Conservation (phyloP, 2,888 invertebrate species). For the Hirtodrosophila trivittata region DNA sequence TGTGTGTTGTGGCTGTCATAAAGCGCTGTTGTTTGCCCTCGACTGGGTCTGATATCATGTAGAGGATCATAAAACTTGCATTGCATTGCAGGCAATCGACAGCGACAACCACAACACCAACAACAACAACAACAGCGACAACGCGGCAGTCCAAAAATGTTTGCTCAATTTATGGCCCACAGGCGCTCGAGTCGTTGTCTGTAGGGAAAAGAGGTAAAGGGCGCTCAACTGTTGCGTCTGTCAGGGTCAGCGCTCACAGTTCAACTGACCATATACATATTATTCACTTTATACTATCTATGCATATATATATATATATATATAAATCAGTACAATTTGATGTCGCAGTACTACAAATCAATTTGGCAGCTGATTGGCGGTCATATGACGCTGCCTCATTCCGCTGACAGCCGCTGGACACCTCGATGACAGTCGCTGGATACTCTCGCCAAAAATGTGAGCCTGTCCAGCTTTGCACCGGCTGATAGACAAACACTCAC, state of each 20-base stretch:
- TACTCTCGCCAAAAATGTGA: slow-evolving; percentile 18
- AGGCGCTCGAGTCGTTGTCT: slow-evolving; percentile 44
- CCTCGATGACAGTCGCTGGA: slow-evolving; percentile 49
- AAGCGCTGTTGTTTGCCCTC: slow-evolving; percentile 66
- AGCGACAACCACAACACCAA: slow-evolving; percentile 39
- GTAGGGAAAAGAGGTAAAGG: slow-evolving; percentile 14
- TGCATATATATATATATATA: slow-evolving; percentile 17
- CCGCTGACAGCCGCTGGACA: slow-evolving; percentile 62
- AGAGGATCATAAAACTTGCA: slow-evolving; percentile 77
- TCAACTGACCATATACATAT: slow-evolving; percentile 18
- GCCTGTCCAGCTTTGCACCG: slow-evolving; percentile 18
- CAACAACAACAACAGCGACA: slow-evolving; percentile 19
- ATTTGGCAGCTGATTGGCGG: slow-evolving; percentile 74
- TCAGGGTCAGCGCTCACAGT: slow-evolving; percentile 61
- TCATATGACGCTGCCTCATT: slow-evolving; percentile 65
- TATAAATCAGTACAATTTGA: slow-evolving; percentile 23
- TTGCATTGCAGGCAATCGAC: slow-evolving; percentile 76
- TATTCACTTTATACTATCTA: background rate
- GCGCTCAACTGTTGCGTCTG: slow-evolving; percentile 42
- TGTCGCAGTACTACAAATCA: slow-evolving; percentile 51
- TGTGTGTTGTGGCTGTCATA: slow-evolving; percentile 38
- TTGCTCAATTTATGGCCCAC: slow-evolving; percentile 76
- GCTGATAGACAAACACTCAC: slow-evolving; percentile 11
- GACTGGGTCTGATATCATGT: slow-evolving; percentile 55
- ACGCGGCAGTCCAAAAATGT: slow-evolving; percentile 59